phyloP scores from a whole-genome alignment of 2,113 vertebrate species.

The Hoplias malabaricus region DNA sequence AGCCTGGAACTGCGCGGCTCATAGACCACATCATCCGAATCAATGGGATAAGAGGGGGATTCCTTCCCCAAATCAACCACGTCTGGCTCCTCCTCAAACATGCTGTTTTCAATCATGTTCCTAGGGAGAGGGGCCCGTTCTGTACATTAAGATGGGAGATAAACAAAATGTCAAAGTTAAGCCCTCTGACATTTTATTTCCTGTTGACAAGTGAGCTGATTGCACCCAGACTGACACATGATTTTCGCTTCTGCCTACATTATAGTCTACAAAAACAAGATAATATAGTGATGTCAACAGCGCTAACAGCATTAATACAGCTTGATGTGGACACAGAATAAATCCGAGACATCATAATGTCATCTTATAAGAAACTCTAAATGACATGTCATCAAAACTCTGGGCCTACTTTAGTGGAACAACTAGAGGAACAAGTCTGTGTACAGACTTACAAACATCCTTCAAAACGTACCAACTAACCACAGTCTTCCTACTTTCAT shows the following conservation, averaged over 20 bases:
- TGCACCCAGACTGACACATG: not conserved
- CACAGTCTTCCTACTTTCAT: conserved; percentile 23
- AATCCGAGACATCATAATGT: not conserved
- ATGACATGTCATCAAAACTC: not conserved
- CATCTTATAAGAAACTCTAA: not conserved
- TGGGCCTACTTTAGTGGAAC: not conserved
- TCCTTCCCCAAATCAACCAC: conserved; percentile 95
- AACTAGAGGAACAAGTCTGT: not conserved
- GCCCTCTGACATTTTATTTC: conserved; percentile 11
- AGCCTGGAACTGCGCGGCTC: conserved; percentile 91
- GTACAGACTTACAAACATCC: not conserved
- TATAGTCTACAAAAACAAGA: not conserved
- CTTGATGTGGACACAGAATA: too few species aligned
- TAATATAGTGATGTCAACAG: too few species aligned
- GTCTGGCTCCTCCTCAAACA: conserved; percentile 98
- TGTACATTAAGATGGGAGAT: conserved; percentile 61
- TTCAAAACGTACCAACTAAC: not conserved
- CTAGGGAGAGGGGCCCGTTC: conserved; percentile 85
- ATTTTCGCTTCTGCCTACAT: not conserved
- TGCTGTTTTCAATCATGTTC: conserved; percentile 99
- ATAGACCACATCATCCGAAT: conserved; percentile 89
- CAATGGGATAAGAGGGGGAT: conserved; percentile 85
- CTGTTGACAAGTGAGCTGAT: conserved; percentile 23
- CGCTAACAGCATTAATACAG: not conserved
- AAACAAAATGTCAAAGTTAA: conserved; percentile 36